A percentile compares a stretch with the other conserved stretches of the same genome.
Conservation (phyloP, 2,888 invertebrate genomes). For the Ennomos fuscantarius region DNA sequence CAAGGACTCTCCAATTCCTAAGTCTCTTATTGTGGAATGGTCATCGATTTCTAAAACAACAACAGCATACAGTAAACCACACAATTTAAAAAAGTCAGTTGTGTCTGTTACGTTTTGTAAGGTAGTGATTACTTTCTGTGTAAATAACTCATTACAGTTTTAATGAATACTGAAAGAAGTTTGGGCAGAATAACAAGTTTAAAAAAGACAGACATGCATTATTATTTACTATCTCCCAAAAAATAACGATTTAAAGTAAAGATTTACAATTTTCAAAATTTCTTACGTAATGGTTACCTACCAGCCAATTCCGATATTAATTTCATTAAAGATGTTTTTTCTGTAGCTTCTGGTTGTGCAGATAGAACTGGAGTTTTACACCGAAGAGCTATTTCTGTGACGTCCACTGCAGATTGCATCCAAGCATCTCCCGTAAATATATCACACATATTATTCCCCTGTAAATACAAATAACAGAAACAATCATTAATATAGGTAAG, state of each 20-base stretch:
- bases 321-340: conserved; percentile 16
- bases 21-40: conserved; percentile 2
- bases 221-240: too few relatives aligned
- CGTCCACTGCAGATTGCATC: conserved; percentile 21
- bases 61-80: too few relatives aligned
- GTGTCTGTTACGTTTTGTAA: too few relatives aligned
- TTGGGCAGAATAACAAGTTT: too few relatives aligned
- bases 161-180: too few relatives aligned
- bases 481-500: too few relatives aligned
- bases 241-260: too few relatives aligned
- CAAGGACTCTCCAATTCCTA: neutral
- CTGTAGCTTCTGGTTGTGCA: conserved; percentile 12
- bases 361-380: conserved; percentile 9
- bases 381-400: conserved; percentile 17
- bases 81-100: too few relatives aligned
- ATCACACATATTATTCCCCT: conserved; percentile 39
- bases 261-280: too few relatives aligned
- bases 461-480: neutral
- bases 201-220: too few relatives aligned
- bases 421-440: conserved; percentile 20
- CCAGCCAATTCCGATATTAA: conserved; percentile 20
- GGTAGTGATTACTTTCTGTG: too few relatives aligned
- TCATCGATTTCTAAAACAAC: conserved; percentile 10
- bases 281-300: neutral
- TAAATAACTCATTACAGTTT: too few relatives aligned